Base-by-base conservation (phyloP, 2,888 invertebrate genomes). In the Trachelus troglodyta region DNA sequence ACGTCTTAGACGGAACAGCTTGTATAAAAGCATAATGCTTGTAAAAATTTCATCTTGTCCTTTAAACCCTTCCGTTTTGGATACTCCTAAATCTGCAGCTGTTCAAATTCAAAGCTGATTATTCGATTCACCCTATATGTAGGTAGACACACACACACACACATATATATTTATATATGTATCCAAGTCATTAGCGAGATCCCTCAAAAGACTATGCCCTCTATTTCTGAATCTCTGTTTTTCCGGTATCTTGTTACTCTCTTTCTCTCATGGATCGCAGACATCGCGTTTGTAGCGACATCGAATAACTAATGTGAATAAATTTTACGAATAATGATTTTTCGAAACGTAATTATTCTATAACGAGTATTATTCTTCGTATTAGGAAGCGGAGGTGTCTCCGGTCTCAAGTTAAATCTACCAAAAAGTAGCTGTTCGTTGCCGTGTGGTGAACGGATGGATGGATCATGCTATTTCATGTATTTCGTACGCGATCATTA, bases 121-220 rank as follows among this genome's bases (percentile, higher is more conserved):
- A 79, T 79, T 82, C 77, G 76, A 80, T 80, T 79, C 73, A 80
- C 80, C 56, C 75, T 73, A 76, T 75, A 79, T 69, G 74, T 56
- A 75, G 30, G 37, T 33, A 74, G 56, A 74, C 68, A 31, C 34
- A 30, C 74, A 74, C 31, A 23, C 6, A 77, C 11, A 77, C 80
- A 79, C 34, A 73, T 78, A 80, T 80, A 74, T 77, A 84, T 81
- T 79, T 81, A 79, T 73, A 79, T 82, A 79, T 82, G 83, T 81
- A 85, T 87, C 86, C 87, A 86, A 87, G 87, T 87, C 87, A 87
- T 81, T 85, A 85, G 81, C 74, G 74, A 76, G 30, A 23, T 56
- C 56, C 56, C 56, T 56, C 23, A 56, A 56, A 23, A 56, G 6
- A 9, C 56, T 56, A 56, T 23, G 23, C 23, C 56, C 56, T 56